phyloP scores from a whole-genome alignment of 2,797 vertebrate species.

The Rhinella marina region DNA sequence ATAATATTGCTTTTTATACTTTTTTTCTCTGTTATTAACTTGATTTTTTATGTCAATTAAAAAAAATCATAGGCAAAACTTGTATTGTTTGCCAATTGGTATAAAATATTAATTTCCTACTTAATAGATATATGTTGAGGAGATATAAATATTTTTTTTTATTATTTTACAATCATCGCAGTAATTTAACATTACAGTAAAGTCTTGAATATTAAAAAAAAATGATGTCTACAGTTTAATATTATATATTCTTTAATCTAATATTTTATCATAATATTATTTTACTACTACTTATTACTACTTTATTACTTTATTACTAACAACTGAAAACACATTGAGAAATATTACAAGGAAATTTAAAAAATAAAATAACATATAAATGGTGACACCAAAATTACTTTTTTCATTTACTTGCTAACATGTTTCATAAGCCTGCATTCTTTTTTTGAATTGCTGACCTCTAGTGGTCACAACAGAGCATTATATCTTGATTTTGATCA shows the following conservation, averaged over 20 bases:
- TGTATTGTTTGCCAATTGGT: neutral
- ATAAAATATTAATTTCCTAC: neutral
- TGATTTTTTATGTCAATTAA: no score
- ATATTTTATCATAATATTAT: neutral
- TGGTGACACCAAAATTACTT: neutral
- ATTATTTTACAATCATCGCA: neutral
- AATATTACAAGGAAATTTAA: neutral
- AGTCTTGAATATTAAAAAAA: no score
- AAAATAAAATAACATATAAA: neutral
- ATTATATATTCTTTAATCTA: neutral
- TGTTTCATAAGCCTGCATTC: neutral
- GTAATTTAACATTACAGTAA: neutral
- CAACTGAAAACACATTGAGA: neutral
- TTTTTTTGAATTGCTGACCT: conserved; percentile 25
- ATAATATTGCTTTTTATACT: no score
- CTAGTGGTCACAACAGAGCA: conserved; percentile 8
- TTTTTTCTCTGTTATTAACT: no score
- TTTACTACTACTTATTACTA: neutral
- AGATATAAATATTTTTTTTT: neutral
- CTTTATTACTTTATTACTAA: neutral
- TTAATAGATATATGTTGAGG: neutral
- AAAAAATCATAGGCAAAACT: no score
- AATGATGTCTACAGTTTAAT: neutral
- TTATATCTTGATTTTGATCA: neutral
- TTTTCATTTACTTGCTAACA: neutral